Conservation (phyloP, 2,113 vertebrate species). For the Sminthopsis crassicaudata region DNA sequence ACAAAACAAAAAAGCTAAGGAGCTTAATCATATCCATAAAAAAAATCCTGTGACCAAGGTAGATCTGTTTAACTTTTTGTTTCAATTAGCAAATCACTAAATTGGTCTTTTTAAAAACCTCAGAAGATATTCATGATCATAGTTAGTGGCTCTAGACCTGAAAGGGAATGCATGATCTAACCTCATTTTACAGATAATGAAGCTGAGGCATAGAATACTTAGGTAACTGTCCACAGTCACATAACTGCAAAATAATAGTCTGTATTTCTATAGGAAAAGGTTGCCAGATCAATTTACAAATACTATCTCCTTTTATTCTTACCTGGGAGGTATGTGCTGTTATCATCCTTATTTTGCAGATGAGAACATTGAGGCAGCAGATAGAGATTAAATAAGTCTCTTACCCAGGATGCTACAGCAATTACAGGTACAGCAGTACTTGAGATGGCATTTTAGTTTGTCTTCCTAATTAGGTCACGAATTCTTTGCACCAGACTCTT, state of each 20-base stretch:
- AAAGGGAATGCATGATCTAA: neutral
- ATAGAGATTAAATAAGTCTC: neutral
- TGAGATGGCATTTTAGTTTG: neutral
- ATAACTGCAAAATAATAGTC: neutral
- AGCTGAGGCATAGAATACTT: neutral
- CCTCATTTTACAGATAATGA: neutral
- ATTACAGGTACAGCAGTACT: no score
- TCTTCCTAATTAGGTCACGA: neutral
- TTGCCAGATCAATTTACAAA: neutral
- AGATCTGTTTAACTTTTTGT: slow-evolving; percentile 65
- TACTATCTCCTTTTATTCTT: neutral
- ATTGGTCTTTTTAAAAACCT: neutral
- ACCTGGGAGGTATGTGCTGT: neutral
- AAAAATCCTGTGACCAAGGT: slow-evolving; percentile 49
- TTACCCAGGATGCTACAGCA: neutral
- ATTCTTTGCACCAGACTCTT: neutral
- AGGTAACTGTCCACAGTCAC: neutral
- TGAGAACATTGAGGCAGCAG: neutral
- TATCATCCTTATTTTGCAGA: neutral
- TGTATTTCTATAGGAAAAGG: neutral
- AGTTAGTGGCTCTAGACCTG: neutral
- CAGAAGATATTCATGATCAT: neutral
- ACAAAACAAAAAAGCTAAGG: slow-evolving; percentile 75
- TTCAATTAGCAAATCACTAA: neutral
- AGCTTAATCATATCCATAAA: slow-evolving; percentile 66